Conservation (phyloP, 2,113 vertebrate genomes). For the Gopherus flavomarginatus region DNA sequence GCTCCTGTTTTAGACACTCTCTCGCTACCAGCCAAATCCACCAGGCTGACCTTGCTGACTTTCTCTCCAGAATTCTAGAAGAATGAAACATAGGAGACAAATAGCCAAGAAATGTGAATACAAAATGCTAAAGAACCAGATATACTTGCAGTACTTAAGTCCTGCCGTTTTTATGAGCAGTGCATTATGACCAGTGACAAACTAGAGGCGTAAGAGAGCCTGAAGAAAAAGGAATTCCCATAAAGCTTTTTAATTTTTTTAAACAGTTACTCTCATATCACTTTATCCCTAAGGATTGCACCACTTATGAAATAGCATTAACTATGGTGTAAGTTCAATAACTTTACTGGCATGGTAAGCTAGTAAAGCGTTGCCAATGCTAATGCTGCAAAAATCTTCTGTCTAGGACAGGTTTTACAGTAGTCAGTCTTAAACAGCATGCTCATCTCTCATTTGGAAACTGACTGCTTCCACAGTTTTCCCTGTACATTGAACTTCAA, state of each 20-base stretch:
- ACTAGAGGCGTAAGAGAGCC: neutral
- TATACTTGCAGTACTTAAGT: neutral
- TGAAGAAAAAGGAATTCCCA: neutral
- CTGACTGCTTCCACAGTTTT: neutral
- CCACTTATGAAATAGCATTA: neutral
- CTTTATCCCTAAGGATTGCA: neutral
- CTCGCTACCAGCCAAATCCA: constrained; percentile 97
- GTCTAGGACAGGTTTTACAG: neutral
- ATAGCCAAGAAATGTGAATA: neutral
- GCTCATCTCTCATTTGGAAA: neutral
- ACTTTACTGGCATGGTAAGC: neutral
- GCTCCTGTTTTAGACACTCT: constrained; percentile 97
- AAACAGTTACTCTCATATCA: neutral
- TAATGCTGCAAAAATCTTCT: neutral
- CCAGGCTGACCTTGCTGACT: constrained; percentile 97
- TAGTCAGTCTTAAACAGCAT: neutral
- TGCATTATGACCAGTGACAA: neutral
- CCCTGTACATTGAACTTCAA: neutral
- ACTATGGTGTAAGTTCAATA: neutral
- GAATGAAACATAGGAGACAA: constrained; percentile 28
- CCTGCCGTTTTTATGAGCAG: neutral
- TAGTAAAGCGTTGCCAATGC: neutral
- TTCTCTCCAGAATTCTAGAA: constrained; percentile 95
- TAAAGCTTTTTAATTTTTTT: neutral
- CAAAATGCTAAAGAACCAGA: accelerated